phyloP scores from a whole-genome alignment of 64 coral and sea anemone genomes.

The Stylophora pistillata region DNA sequence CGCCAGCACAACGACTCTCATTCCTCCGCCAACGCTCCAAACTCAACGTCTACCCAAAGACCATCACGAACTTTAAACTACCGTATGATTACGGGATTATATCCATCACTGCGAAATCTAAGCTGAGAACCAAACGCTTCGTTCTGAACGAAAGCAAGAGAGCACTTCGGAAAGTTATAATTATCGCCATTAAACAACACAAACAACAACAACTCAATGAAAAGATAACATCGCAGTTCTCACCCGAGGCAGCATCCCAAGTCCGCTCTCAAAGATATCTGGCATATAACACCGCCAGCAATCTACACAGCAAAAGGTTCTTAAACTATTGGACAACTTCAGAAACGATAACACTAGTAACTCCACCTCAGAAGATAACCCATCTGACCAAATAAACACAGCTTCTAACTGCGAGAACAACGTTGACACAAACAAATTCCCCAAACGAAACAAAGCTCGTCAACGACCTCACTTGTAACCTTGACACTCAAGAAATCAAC shows the following conservation, averaged over 20 bases:
- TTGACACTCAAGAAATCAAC: slow-evolving; percentile 37
- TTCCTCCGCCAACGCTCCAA: slow-evolving; percentile 24
- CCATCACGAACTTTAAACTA: slow-evolving; percentile 29
- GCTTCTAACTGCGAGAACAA: no score
- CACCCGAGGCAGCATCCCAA: slow-evolving; percentile 1
- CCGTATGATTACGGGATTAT: slow-evolving; percentile 3
- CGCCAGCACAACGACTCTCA: slow-evolving; percentile 7
- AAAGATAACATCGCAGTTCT: background rate
- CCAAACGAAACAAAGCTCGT: background rate
- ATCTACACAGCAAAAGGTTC: slow-evolving; percentile 21
- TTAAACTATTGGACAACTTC: background rate
- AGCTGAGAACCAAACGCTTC: slow-evolving; percentile 41
- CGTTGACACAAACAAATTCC: no score
- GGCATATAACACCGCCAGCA: slow-evolving; percentile 38
- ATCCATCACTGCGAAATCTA: slow-evolving; percentile 9
- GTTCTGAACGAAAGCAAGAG: slow-evolving; percentile 47
- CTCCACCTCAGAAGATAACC: no score
- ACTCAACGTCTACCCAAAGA: slow-evolving; percentile 26
- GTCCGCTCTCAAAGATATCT: slow-evolving; percentile 29
- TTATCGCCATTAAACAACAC: slow-evolving; percentile 43
- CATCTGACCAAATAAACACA: no score
- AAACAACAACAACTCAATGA: slow-evolving; percentile 28
- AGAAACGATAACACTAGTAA: background rate
- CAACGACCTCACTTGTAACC: slow-evolving; percentile 9
- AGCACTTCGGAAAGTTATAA: slow-evolving; percentile 6